phyloP scores from a whole-genome alignment of 2,113 vertebrate species.

The Numenius arquata region DNA sequence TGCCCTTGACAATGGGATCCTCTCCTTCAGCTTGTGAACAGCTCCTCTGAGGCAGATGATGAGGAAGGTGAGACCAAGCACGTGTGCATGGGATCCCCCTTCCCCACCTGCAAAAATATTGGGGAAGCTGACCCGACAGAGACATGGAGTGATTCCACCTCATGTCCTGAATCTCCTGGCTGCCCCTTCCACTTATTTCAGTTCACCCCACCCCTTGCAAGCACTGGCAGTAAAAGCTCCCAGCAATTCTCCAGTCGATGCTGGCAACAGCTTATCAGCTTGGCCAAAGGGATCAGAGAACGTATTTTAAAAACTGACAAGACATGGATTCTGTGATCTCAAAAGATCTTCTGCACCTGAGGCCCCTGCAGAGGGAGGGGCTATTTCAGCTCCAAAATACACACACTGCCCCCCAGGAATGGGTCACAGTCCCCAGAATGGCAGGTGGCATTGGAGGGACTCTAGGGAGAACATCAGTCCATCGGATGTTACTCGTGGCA shows the following conservation, averaged over 20 bases:
- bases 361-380: constrained; percentile 7
- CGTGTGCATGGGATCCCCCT: constrained; percentile 69
- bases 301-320: background rate
- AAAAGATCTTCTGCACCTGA: background rate
- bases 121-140: constrained; percentile 31
- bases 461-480: constrained; percentile 21
- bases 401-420: constrained; percentile 33
- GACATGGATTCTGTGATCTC: background rate
- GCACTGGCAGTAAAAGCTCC: constrained; percentile 5
- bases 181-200: background rate
- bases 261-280: constrained; percentile 20
- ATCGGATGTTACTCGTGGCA: constrained; percentile 26
- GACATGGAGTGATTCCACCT: constrained; percentile 65
- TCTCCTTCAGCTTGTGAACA: constrained; percentile 63
- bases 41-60: constrained; percentile 62
- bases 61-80: constrained; percentile 71
- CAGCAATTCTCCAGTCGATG: background rate
- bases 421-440: constrained; percentile 58
- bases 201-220: constrained; percentile 45
- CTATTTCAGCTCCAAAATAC: constrained; percentile 35
- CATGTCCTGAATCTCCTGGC: constrained; percentile 46
- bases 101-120: constrained; percentile 59
- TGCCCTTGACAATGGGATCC: constrained; percentile 47
- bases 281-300: constrained; percentile 26
- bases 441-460: constrained; percentile 43